Conservation (phyloP, 2,888 invertebrate species). For the Chrysolina haemoptera region DNA sequence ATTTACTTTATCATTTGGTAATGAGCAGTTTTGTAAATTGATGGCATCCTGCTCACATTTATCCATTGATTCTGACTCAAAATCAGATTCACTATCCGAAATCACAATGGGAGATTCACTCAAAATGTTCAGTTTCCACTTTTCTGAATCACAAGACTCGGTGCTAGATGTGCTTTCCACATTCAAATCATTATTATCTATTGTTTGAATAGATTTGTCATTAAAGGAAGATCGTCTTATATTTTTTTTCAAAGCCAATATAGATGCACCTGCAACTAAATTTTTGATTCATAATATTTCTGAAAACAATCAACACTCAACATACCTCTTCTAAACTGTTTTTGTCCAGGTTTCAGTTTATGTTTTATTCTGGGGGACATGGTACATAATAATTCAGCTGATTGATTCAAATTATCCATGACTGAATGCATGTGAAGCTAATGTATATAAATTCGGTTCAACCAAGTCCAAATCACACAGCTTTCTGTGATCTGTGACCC, state of each 20-base stretch:
- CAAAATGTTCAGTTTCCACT: conserved; percentile 24
- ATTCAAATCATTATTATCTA: conserved; percentile 46
- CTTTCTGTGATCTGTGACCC: no score
- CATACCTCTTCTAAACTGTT: conserved; percentile 53
- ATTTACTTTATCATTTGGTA: conserved; percentile 44
- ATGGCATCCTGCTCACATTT: background rate
- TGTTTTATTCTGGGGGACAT: conserved; percentile 62
- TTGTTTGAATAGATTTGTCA: conserved; percentile 52
- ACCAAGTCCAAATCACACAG: no score
- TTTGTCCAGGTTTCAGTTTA: conserved; percentile 48
- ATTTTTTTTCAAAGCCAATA: conserved; percentile 61
- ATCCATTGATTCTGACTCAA: background rate
- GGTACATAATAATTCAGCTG: conserved; percentile 55
- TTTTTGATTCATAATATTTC: background rate
- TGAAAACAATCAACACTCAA: background rate
- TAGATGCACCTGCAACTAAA: conserved; percentile 57
- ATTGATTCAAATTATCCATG: conserved; percentile 8
- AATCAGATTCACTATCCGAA: conserved; percentile 46
- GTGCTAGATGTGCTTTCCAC: conserved; percentile 45
- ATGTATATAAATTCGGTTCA: no score
- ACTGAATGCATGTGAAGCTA: no score
- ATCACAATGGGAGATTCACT: conserved; percentile 45
- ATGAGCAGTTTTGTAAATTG: conserved; percentile 3
- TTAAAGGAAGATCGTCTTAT: conserved; percentile 59
- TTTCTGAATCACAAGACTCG: conserved; percentile 43